Conservation (phyloP, 2,888 invertebrate genomes). For the Lamellibrachia columna region DNA sequence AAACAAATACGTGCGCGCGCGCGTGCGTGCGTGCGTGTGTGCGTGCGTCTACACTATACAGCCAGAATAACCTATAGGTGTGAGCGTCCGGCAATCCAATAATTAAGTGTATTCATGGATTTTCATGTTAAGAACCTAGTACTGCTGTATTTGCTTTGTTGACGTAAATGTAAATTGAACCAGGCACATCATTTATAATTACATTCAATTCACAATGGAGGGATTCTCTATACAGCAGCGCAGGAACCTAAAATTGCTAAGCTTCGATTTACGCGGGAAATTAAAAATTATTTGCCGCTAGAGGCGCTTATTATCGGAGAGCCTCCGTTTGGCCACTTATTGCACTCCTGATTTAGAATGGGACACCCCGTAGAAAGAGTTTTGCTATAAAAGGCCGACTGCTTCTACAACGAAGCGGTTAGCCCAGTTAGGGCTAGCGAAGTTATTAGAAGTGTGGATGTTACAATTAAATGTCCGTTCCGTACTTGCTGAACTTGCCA, state of each 20-base stretch:
- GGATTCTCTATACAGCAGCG: not conserved
- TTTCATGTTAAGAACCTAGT: no score
- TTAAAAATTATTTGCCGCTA: not conserved
- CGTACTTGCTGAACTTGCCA: not conserved
- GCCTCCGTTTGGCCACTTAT: not conserved
- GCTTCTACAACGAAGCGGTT: not conserved
- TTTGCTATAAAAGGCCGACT: not conserved
- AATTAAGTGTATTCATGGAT: no score
- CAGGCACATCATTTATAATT: no score
- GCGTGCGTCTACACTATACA: no score
- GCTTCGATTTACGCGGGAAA: not conserved
- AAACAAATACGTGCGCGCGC: no score
- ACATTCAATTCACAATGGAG: no score
- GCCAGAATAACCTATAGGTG: no score
- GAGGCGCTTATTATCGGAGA: not conserved
- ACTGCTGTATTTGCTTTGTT: no score
- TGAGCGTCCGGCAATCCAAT: no score
- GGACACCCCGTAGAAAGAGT: not conserved
- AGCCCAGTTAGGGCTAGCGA: conserved; percentile 3
- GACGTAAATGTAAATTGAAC: no score
- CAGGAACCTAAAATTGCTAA: not conserved
- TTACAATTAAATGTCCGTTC: not conserved
- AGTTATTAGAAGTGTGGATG: not conserved
- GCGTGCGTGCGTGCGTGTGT: no score
- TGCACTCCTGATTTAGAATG: not conserved